Evolutionary conservation across 2,113 vertebrate species (phyloP).

Genomic region (Oceanites oceanicus): DNA sequence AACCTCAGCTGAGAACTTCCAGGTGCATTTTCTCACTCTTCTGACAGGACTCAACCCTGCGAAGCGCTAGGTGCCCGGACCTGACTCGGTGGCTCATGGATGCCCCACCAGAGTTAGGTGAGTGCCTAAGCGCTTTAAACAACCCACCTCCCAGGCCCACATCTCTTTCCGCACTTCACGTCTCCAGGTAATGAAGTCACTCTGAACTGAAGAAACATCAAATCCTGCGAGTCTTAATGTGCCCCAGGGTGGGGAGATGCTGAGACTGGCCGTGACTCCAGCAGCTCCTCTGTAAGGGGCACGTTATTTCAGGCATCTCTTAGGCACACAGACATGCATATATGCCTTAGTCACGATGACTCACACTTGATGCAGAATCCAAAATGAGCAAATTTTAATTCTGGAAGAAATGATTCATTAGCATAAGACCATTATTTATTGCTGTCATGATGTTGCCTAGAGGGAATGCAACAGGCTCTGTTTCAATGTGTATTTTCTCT

Average conservation of each 20-base stretch:
- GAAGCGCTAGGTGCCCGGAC: not conserved
- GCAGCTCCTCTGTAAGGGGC: not conserved
- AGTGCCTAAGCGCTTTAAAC: not conserved
- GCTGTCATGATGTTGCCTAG: not conserved
- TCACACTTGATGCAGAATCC: not conserved
- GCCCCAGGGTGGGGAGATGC: not conserved
- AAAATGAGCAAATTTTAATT: not conserved
- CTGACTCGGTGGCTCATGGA: not conserved
- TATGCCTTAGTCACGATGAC: not conserved
- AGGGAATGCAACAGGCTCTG: not conserved
- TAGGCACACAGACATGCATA: not conserved
- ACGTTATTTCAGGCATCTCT: not conserved
- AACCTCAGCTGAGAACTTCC: not conserved
- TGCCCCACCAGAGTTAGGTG: not conserved
- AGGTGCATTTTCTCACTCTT: not conserved
- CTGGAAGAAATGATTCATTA: not conserved
- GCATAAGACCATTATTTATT: not conserved
- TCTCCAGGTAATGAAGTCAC: not conserved
- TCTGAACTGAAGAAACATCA: not conserved
- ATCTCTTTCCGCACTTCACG: not conserved
- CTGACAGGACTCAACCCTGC: not conserved
- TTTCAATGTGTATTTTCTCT: fast-evolving
- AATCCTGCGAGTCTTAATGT: fast-evolving
- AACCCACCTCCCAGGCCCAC: not conserved
- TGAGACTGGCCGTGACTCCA: not conserved